Evolutionary conservation across 2,797 vertebrate species (phyloP).

Genomic region (Pangasius larnaudii): DNA sequence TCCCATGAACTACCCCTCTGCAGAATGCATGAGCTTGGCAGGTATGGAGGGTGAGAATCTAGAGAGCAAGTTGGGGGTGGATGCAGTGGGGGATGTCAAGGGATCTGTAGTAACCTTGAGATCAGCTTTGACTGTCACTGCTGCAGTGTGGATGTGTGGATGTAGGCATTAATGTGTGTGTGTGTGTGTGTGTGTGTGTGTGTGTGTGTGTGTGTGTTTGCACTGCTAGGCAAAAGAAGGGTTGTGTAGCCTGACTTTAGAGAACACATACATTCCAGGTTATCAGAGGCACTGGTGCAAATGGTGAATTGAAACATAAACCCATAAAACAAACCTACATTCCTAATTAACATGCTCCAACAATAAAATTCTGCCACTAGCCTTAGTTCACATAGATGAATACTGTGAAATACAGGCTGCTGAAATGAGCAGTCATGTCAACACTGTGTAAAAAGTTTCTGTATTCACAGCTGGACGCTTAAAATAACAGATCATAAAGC

Average conservation of each 20-base stretch:
- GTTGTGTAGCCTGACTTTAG: not conserved
- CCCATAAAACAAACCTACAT: not conserved
- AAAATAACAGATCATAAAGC: constrained; percentile 17
- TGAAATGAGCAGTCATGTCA: not conserved
- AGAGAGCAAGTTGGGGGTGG: constrained; percentile 16
- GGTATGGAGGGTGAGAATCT: constrained; percentile 35
- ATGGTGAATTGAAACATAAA: not conserved
- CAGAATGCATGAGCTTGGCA: constrained; percentile 20
- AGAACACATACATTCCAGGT: not conserved
- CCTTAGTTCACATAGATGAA: not conserved
- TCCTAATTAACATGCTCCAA: not conserved
- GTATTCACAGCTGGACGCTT: constrained; percentile 6
- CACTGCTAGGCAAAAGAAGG: not conserved
- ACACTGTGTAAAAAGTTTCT: constrained; percentile 9
- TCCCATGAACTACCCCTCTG: not conserved
- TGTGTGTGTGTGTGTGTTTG: constrained; percentile 12
- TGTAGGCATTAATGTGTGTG: not conserved
- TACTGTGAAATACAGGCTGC: not conserved
- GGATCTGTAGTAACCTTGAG: constrained; percentile 52
- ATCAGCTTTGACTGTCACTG: constrained; percentile 41
- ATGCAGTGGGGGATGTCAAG: constrained; percentile 15
- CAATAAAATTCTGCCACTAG: not conserved
- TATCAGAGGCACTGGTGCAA: not conserved
- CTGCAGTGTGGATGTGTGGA: constrained; percentile 34
- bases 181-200: constrained; percentile 14